Base-by-base conservation (phyloP, 1,140 invertebrate genomes). In the Ctenoplectra terminalis region DNA sequence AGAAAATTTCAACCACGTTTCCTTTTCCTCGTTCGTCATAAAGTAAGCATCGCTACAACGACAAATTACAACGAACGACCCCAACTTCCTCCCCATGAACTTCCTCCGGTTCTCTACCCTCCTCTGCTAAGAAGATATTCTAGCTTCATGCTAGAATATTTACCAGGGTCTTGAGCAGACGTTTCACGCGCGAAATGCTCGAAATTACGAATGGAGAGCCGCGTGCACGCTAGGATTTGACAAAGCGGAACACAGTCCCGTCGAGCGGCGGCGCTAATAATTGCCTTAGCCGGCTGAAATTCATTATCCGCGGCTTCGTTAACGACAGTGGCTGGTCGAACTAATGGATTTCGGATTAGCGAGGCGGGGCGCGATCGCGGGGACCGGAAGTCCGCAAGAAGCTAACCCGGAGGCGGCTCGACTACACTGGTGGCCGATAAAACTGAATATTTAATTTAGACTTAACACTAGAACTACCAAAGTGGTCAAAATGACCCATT, bases 291-390 rank as follows among this genome's bases (percentile, higher is more conserved):
- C 83, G 58, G 69, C 82, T 67, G 64, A 70, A 90, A 90, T 90
- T 89, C 88, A 90, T 89, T 89, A 90, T 82, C 73, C 79, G 84
- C 34, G 67, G 74, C 82, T 89, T 90, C 86, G 87, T 90, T 90
- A 89, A 89, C 88, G 79, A 83, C 31, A 63, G 73, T 60, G 73
- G 15, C 52, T 15, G 60, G 74, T 69, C 17, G 77, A 76, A 78
- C 85, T 89, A 90, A 90, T 90, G 88, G 88, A 90, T 88, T 88
- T 86, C 34, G 74, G 84, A 89, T 90, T 88, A 87, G 73, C 76
- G 79, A 78, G 66, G 66, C 56, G 60, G n/a, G 77, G 74, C 77
- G 63, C n/a, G 31, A 85, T 83, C 40, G 15, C 63, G 43, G 8
- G 40, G 46, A 31, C 37, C 48, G 23, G 17, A 20, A 50, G 11